phyloP scores from a whole-genome alignment of 2,113 vertebrate species.

The Hypocryptadius cinnamomeus region DNA sequence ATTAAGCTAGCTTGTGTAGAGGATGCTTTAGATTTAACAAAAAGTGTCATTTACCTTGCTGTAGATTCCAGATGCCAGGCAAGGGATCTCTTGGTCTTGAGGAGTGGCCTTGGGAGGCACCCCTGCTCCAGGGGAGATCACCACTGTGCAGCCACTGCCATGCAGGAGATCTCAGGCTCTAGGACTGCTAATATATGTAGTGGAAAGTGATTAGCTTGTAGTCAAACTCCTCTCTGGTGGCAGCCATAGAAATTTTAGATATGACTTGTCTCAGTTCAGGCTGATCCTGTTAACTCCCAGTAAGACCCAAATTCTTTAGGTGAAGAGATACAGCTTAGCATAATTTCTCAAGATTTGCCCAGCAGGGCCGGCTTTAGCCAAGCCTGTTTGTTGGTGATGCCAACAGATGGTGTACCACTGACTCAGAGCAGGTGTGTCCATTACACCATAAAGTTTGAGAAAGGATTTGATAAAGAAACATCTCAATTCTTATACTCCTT shows the following conservation, averaged over 20 bases:
- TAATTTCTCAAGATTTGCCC: background rate
- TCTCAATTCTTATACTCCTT: background rate
- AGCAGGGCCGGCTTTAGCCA: background rate
- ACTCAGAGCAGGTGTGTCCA: background rate
- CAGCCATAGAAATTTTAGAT: background rate
- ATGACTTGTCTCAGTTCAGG: background rate
- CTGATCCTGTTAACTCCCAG: background rate
- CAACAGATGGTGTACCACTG: background rate
- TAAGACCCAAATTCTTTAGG: background rate
- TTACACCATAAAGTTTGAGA: background rate
- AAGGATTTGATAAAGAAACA: background rate
- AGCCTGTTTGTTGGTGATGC: background rate
- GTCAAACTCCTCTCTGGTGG: background rate
- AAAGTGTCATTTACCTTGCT: background rate
- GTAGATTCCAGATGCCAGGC: background rate
- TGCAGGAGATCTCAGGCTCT: background rate
- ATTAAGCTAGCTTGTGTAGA: background rate
- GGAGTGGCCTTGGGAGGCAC: background rate
- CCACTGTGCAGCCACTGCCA: fast-evolving
- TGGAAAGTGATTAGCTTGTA: background rate
- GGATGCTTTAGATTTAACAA: background rate
- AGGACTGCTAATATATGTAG: background rate
- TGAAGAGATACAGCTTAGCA: background rate
- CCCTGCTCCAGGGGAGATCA: background rate
- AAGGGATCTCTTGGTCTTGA: background rate